Base-by-base conservation (phyloP, 2,888 invertebrate genomes). In the Drosophila nigricruria region DNA sequence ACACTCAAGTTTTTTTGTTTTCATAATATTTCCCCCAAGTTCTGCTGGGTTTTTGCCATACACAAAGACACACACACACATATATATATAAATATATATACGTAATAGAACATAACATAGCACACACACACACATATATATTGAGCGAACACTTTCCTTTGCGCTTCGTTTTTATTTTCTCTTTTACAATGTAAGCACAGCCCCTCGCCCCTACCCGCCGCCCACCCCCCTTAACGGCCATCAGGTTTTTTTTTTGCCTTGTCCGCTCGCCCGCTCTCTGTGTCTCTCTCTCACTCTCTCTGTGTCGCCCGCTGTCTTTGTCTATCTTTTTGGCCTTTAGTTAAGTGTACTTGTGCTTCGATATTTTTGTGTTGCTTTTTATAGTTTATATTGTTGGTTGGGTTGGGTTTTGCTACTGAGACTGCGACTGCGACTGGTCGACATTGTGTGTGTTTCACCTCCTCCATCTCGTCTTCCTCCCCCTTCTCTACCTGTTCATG, bases 271-370 rank as follows among this genome's bases (percentile, higher is more conserved):
- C 16, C 42, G 10, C 9, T 36, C 10, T 27, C 25, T 14, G n/a
- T 38, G 34, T 34, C 16, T 12, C 34, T 43, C 36, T 53, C 18
- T 40, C 16, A 45, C n/a, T 47, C 14, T 49, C 6, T 59, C 50
- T 36, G 32, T 54, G 47, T 69, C 52, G 53, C 61, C 63, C 27
- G 65, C 43, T 42, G 56, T 60, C 58, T 45, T 45, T 74, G 71
- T 78, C 74, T 77, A 64, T 77, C 67, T 64, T 86, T 71, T 82
- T 79, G 85, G 81, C 86, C 88, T 78, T 81, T 82, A 79, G 81
- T 88, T 81, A 83, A 85, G 86, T 83, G 83, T 81, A 81, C 82
- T 77, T 76, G 81, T 81, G 73, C 80, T 87, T 84, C 76, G 85
- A 79, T 85, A 85, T 77, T 85, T 85, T 81, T 77, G 83, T 85